Evolutionary conservation across 2,888 invertebrate species (phyloP), one percentile per base, ranked within the genome.

Genomic region (Apeira syringaria): DNA sequence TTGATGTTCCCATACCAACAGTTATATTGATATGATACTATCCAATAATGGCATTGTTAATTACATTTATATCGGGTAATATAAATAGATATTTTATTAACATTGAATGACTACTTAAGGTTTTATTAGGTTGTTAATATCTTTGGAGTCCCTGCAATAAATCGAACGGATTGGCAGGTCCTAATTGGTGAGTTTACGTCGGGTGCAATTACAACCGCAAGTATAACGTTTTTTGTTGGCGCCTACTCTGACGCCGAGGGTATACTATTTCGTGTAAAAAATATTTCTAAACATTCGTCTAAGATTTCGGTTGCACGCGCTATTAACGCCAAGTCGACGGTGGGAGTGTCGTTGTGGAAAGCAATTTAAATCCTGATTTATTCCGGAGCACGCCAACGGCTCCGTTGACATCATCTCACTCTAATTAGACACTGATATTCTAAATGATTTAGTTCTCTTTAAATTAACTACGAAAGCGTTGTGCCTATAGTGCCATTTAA

Each of bases 241-340:
- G 79, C 79, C 79, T 77, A 69, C 64, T 61, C 61, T 56, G 66
- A 68, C n/a, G 70, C 64, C 68, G 58, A 55, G 58, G 57, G 59
- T 64, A 68, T 82, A 67, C 63, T 69, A 72, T 85, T 82, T 74
- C 83, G 73, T 45, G 61, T 67, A 71, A 78, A 87, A 86, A 84
- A 78, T 64, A 64, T 66, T 73, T 64, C 68, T 63, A 74, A 80
- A 77, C 73, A 80, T 74, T 74, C 74, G 78, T 77, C 76, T 80
- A 77, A 76, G 64, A 78, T 85, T 81, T 80, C 80, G 77, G 78
- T 74, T 87, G 82, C 86, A 88, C 85, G 88, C 85, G 84, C 86
- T 81, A 88, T 88, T 88, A 86, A 85, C 83, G 79, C 77, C 74
- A 74, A 78, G 67, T 80, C 76, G 79, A 71, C 80, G 74, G 72